Evolutionary conservation across 2,888 invertebrate species (phyloP), one percentile per base, ranked within the genome.

Genomic region (Aromia moschata): DNA sequence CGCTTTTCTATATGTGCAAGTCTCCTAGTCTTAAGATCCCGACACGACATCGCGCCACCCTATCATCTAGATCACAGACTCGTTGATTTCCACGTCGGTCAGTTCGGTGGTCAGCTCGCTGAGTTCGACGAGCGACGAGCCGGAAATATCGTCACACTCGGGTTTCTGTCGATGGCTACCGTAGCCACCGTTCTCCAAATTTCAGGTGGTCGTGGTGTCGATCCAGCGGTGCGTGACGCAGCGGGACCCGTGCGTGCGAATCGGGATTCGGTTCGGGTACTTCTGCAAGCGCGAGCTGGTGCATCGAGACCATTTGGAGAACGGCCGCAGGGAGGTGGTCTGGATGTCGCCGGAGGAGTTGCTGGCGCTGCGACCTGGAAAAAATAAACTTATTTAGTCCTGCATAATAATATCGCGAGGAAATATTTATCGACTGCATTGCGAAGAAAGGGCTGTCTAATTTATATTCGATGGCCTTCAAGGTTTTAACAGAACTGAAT

Each of bases 341-440:
- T 80, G 79, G 37, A 77, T 74, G 20, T 76, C 77, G 58, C 78
- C 79, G 51, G 80, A 80, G 12, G 80, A 80, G 71, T 80, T 80
- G 71, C 79, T 80, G 54, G 75, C 73, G 68, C 78, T 79, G 72
- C 78, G 77, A 70, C 77, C 79, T 78, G 74, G 57, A 66, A 67
- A 12, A 36, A 7, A n/a, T n/a, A n/a, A n/a, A n/a, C n/a, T n/a
- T n/a, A n/a, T n/a, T n/a, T n/a, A n/a, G n/a, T n/a, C n/a, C n/a
- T n/a, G n/a, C n/a, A n/a, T n/a, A n/a, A n/a, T n/a, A n/a, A n/a
- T n/a, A n/a, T n/a, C n/a, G n/a, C n/a, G n/a, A n/a, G n/a, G n/a
- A n/a, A n/a, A n/a, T n/a, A n/a, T n/a, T n/a, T n/a, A n/a, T n/a
- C n/a, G n/a, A n/a, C n/a, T n/a, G n/a, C n/a, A n/a, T n/a, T n/a